Conservation (phyloP, 2,113 vertebrate genomes). For the Bucco capensis region DNA sequence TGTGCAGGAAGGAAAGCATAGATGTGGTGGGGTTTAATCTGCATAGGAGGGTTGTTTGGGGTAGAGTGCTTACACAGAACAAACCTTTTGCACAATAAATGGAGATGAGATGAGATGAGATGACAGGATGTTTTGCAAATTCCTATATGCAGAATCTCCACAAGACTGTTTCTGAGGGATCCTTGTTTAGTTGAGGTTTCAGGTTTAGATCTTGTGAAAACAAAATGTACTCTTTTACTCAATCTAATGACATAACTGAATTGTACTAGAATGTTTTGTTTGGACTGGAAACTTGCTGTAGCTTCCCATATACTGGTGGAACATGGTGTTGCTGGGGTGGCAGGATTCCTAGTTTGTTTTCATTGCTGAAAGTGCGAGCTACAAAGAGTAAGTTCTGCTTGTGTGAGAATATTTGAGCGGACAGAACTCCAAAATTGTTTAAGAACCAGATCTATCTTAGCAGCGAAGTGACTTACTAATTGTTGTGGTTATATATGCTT, state of each 20-base stretch:
- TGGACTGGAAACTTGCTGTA: background rate
- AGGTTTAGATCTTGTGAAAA: background rate
- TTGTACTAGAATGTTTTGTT: background rate
- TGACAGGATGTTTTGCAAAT: background rate
- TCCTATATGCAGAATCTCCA: background rate
- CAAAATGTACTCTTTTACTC: background rate
- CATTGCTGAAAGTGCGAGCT: background rate
- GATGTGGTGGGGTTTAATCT: background rate
- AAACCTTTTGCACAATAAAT: background rate
- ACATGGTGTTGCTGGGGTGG: background rate
- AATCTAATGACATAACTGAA: background rate
- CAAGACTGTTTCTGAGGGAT: background rate
- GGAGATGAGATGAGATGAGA: background rate
- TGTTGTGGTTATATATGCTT: background rate
- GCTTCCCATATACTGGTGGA: background rate
- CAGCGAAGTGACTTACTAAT: background rate
- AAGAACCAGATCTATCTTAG: background rate
- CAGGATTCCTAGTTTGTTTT: background rate
- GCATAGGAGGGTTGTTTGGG: accelerated
- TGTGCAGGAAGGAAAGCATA: background rate
- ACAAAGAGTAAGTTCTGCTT: background rate
- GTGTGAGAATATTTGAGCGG: background rate
- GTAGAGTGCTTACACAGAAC: background rate
- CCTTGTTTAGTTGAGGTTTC: background rate
- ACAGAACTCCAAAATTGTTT: background rate